A percentile compares a stretch with the other conserved stretches of the same genome.
Evolutionary conservation across 2,113 vertebrate species (phyloP).

Genomic region (Pomatorhinus ruficollis): DNA sequence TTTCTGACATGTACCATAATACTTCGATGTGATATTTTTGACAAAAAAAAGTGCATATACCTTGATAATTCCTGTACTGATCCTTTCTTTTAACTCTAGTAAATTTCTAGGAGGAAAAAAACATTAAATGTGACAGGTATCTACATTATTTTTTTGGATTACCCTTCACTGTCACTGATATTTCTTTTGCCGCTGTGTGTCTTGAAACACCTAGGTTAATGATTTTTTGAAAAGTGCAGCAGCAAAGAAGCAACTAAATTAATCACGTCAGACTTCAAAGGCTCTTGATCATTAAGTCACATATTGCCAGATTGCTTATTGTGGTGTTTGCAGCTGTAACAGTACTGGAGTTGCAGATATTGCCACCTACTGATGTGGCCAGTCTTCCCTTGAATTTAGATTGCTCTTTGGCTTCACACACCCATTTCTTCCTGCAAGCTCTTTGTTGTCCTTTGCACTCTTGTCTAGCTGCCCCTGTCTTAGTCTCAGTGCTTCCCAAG

Average conservation of each 20-base stretch:
- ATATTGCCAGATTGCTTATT: not conserved
- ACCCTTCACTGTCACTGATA: not conserved
- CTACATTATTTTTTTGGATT: not conserved
- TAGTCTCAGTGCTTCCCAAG: not conserved
- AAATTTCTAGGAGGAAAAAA: not conserved
- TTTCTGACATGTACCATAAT: not conserved
- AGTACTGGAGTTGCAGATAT: not conserved
- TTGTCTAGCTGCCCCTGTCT: rapidly evolving
- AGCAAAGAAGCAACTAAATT: not conserved
- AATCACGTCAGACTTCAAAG: not conserved
- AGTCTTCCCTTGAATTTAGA: not conserved
- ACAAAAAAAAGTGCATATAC: not conserved
- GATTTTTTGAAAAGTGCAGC: not conserved
- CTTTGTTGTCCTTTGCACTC: not conserved
- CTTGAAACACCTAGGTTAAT: not conserved
- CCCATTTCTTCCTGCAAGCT: not conserved
- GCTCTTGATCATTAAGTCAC: not conserved
- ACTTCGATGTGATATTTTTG: not conserved
- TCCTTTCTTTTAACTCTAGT: not conserved
- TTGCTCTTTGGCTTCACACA: too few relatives aligned
- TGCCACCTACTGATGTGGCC: not conserved
- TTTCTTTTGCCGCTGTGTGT: not conserved
- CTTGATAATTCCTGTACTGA: not conserved
- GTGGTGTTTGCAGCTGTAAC: not conserved
- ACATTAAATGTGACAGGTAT: not conserved